Evolutionary conservation across 2,797 vertebrate species (phyloP).

Genomic region (Rhinophrynus dorsalis): DNA sequence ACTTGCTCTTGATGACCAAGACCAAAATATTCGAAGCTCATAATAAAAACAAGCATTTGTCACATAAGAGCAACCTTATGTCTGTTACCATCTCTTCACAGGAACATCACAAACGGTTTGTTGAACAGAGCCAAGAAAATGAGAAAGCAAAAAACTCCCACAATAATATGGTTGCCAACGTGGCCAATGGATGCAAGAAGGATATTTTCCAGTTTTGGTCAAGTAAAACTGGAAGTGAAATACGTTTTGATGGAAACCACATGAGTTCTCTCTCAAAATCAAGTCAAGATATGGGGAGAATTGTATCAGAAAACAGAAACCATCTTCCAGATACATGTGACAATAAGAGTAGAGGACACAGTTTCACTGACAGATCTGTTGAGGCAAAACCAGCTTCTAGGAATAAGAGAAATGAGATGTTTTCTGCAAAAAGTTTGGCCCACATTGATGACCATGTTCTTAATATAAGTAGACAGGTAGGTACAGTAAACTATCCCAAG

Average conservation of each 20-base stretch:
- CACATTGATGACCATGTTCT: slow-evolving; percentile 67
- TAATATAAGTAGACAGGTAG: slow-evolving; percentile 56
- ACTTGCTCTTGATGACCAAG: too few relatives aligned
- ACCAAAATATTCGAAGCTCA: slow-evolving; percentile 1
- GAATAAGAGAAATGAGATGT: slow-evolving; percentile 65
- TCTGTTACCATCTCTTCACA: not conserved
- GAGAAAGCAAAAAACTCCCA: not conserved
- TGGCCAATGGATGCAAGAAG: not conserved
- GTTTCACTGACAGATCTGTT: not conserved
- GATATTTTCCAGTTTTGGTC: slow-evolving; percentile 35
- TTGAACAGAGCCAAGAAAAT: not conserved
- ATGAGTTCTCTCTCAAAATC: not conserved
- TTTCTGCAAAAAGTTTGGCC: slow-evolving; percentile 67
- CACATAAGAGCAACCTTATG: not conserved
- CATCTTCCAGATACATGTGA: not conserved
- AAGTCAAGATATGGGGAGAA: not conserved
- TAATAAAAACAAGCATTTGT: not conserved
- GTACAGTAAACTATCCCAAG: too few relatives aligned
- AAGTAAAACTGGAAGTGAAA: not conserved
- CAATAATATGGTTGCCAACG: not conserved
- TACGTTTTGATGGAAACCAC: not conserved
- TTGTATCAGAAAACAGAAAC: not conserved
- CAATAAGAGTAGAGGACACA: not conserved
- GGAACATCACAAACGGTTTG: not conserved
- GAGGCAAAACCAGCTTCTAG: not conserved